Base-by-base conservation (phyloP, 2,888 invertebrate genomes). In the Flexamia atlantica region DNA sequence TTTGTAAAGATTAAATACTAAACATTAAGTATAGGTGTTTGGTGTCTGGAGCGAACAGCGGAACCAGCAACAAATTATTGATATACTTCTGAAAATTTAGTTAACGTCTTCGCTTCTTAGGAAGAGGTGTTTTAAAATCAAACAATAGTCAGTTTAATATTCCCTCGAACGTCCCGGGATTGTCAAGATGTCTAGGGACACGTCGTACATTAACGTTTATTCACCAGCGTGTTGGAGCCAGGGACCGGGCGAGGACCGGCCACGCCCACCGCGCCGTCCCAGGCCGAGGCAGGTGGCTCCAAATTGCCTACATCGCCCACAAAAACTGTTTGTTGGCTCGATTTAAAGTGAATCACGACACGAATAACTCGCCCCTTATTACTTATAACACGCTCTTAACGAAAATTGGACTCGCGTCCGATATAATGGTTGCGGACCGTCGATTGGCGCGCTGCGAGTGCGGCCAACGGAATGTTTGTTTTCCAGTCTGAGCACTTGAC, bases 311-410 rank as follows among this genome's bases (percentile, higher is more conserved):
- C 64, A 14, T 64, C 64, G 64, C 64, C 64, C 64, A 64, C 64
- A 64, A 64, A 64, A 64, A 64, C 64, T 28, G 30, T 64, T 64
- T 64, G 64, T 64, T 64, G 64, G 64, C 64, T 64, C 64, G 64
- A 64, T 64, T 64, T 64, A 64, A 64, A 64, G 64, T 30, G 64
- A 64, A 64, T 64, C 64, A 64, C 64, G 64, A 64, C 28, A 64
- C 64, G 30, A 64, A 64, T 64, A 64, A 64, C 64, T 64, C 64
- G 64, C 17, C 64, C 64, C 64, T 30, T 28, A 64, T 64, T 64
- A 64, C 30, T 64, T 64, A 64, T 57, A 64, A 64, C 64, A 64
- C 64, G 64, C 64, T 64, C 64, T 64, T 64, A 30, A 64, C 28
- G 64, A 64, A 64, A 64, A 64, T 64, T 64, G 64, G 64, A 28